Conservation (phyloP, 1,140 invertebrate species). For the Lithobius niger region DNA sequence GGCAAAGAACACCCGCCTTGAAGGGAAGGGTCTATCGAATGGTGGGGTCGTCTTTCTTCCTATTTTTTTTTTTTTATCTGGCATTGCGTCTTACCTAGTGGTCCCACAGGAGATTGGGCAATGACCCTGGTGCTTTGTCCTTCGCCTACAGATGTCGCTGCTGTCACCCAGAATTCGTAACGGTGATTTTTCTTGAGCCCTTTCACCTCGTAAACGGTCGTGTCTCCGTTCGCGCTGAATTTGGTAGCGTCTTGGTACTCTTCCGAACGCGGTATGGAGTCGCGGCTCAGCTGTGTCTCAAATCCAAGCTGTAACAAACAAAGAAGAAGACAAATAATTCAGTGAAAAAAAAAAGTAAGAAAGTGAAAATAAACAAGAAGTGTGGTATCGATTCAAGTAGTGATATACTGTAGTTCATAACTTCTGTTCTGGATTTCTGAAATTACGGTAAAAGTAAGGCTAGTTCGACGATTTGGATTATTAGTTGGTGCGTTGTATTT, state of each 20-base stretch:
- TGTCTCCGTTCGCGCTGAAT: background rate
- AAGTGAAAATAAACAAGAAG: too few relatives aligned
- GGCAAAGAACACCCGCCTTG: too few relatives aligned
- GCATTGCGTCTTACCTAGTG: background rate
- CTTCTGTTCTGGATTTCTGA: too few relatives aligned
- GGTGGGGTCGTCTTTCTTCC: too few relatives aligned
- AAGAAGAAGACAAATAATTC: too few relatives aligned
- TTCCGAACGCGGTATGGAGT: background rate
- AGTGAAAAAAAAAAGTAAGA: too few relatives aligned
- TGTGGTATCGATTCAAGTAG: too few relatives aligned
- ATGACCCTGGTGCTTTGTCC: slow-evolving; percentile 16
- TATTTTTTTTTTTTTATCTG: background rate
- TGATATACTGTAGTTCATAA: too few relatives aligned
- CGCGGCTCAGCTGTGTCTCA: background rate
- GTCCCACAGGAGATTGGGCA: background rate
- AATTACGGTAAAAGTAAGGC: too few relatives aligned
- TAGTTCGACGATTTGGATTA: too few relatives aligned
- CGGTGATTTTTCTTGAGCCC: slow-evolving; percentile 15
- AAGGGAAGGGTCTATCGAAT: too few relatives aligned
- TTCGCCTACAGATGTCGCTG: slow-evolving; percentile 22
- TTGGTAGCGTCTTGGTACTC: background rate
- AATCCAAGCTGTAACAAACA: background rate
- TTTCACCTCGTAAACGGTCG: slow-evolving; percentile 15
- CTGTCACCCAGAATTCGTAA: slow-evolving; percentile 25
- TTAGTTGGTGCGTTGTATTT: too few relatives aligned